Conservation (phyloP, 2,113 vertebrate genomes). For the Camelus bactrianus region DNA sequence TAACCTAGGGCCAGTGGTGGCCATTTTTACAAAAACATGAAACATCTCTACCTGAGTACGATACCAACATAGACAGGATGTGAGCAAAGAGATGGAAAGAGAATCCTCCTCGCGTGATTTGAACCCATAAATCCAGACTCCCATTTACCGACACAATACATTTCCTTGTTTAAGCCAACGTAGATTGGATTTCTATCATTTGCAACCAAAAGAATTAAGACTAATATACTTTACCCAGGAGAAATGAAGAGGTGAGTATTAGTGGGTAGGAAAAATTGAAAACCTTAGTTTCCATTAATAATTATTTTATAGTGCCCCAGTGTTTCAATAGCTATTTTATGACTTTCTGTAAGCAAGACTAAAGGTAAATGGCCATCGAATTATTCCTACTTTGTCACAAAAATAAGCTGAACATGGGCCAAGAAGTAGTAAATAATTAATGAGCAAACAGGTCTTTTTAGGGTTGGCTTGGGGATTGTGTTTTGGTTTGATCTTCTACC, state of each 20-base stretch:
- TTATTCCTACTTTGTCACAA: neutral
- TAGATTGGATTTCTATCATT: neutral
- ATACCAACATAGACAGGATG: neutral
- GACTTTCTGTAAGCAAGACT: neutral
- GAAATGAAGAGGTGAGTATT: neutral
- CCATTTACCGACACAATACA: neutral
- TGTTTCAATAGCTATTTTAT: neutral
- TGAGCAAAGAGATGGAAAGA: neutral
- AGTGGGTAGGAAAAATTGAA: neutral
- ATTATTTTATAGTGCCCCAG: neutral
- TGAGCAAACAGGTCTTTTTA: neutral
- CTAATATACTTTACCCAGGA: neutral
- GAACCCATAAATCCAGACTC: neutral
- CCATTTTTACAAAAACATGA: neutral
- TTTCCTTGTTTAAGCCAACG: neutral
- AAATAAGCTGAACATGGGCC: neutral
- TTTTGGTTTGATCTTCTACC: conserved; percentile 17
- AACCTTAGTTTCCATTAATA: neutral
- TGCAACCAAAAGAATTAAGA: neutral
- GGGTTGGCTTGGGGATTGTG: neutral
- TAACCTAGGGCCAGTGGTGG: neutral
- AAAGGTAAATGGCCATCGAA: neutral
- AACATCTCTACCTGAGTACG: neutral
- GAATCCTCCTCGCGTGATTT: neutral
- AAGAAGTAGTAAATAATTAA: neutral